These are phyloP conservation scores for Brachionus rubens DNA, from an alignment of 1,140 invertebrate species.

Conservation along the genomic window DNA sequence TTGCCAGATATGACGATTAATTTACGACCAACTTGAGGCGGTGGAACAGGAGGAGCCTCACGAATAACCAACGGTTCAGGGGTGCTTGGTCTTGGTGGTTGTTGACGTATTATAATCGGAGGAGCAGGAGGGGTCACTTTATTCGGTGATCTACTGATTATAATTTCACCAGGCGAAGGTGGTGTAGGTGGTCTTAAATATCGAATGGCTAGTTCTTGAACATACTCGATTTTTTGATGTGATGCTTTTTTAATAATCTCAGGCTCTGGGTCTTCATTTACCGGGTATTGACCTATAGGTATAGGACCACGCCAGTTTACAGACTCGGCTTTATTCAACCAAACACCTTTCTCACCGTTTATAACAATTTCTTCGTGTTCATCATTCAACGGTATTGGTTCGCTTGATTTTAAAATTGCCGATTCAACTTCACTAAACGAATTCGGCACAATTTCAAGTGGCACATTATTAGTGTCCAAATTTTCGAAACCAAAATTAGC, in stretches of 20 bases:
- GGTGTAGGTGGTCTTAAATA: conserved; percentile 43
- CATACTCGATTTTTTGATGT: neutral
- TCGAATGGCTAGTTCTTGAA: conserved; percentile 41
- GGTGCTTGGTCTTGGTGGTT: conserved; percentile 12
- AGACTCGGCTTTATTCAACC: neutral
- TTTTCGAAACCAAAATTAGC: neutral
- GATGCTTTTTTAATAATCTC: conserved; percentile 23
- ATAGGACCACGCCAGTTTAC: neutral
- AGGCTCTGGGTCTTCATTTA: conserved; percentile 27
- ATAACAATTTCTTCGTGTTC: neutral
- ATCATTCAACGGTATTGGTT: conserved; percentile 12
- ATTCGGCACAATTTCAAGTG: neutral
- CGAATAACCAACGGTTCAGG: conserved; percentile 37
- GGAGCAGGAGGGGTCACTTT: conserved; percentile 33
- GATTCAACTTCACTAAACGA: neutral
- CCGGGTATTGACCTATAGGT: neutral
- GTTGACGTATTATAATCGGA: conserved; percentile 44
- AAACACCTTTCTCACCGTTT: neutral
- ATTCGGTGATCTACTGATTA: conserved; percentile 5
- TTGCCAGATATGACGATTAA: neutral
- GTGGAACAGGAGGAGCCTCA: conserved; percentile 28
- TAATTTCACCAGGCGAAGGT: conserved; percentile 35
- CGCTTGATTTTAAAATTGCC: neutral
- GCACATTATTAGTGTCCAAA: neutral
- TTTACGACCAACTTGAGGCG: neutral